Percentiles rank a stretch among this genome's conserved stretches.
Conservation (phyloP, 2,888 invertebrate genomes). For the Drosophila mercatorum region DNA sequence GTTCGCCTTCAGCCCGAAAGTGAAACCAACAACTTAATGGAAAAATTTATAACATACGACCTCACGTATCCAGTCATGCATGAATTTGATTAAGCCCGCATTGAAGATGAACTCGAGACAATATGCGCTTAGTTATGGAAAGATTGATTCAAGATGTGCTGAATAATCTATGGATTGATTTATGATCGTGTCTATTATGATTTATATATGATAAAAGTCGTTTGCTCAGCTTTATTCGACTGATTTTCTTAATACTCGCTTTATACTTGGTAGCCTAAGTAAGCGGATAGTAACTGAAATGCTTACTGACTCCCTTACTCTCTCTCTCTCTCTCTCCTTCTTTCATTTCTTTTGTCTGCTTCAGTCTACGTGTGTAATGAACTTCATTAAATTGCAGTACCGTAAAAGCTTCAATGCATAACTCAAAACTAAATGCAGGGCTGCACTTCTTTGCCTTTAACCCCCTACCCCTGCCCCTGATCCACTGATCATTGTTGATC, state of each 20-base stretch:
- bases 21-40: slow-evolving; percentile 28
- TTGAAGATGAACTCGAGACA: slow-evolving; percentile 5
- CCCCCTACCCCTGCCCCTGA: neutral
- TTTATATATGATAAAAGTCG: too few species aligned
- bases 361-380: neutral
- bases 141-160: neutral
- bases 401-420: slow-evolving; percentile 39
- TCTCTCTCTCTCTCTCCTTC: neutral
- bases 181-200: neutral
- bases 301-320: too few species aligned
- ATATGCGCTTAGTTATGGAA: neutral
- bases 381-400: slow-evolving; percentile 39
- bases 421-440: slow-evolving; percentile 57
- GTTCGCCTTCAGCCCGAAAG: slow-evolving; percentile 19
- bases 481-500: slow-evolving; percentile 38
- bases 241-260: too few species aligned
- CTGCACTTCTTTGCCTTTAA: slow-evolving; percentile 5
- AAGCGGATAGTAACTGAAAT: too few species aligned
- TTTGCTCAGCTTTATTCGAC: too few species aligned
- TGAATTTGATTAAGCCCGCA: slow-evolving; percentile 18
- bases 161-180: neutral
- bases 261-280: too few species aligned
- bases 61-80: slow-evolving; percentile 11
- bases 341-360: neutral
- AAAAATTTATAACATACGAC: slow-evolving; percentile 1